These are phyloP conservation scores for Xerus inauris DNA, from an alignment of 2,113 vertebrate species.

Conservation along the genomic window DNA sequence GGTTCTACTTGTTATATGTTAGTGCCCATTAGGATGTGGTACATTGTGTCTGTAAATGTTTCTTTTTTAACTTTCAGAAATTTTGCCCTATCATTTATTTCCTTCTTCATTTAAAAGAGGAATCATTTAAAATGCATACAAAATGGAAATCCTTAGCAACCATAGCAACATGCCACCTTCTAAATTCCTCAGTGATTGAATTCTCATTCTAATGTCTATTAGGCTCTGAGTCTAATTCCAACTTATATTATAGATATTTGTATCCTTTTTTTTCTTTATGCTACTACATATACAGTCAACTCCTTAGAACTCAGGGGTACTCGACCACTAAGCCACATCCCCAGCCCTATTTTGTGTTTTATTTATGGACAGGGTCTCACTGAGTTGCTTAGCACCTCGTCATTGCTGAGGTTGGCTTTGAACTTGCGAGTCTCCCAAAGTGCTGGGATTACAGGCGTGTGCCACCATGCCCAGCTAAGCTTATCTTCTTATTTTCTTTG, in stretches of 20 bases:
- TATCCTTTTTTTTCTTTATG: not conserved
- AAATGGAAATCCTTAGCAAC: not conserved
- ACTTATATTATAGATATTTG: not conserved
- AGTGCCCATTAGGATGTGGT: rapidly evolving
- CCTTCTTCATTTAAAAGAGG: not conserved
- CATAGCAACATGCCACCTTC: not conserved
- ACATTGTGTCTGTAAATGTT: not conserved
- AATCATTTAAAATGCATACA: not conserved
- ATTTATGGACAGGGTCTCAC: no score
- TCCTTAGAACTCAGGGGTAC: no score
- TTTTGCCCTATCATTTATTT: not conserved
- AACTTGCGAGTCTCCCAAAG: no score
- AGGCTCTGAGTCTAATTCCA: not conserved
- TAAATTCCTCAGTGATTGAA: not conserved
- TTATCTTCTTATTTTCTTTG: not conserved
- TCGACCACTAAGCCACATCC: no score
- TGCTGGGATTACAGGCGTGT: no score
- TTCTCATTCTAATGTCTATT: not conserved
- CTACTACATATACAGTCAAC: not conserved
- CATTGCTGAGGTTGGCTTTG: no score
- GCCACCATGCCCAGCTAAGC: no score
- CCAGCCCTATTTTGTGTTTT: no score
- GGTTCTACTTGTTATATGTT: not conserved
- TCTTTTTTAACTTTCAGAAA: not conserved
- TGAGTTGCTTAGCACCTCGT: no score